These are phyloP conservation scores for Falco columbarius DNA, from an alignment of 2,797 vertebrate species.

Conservation along the genomic window DNA sequence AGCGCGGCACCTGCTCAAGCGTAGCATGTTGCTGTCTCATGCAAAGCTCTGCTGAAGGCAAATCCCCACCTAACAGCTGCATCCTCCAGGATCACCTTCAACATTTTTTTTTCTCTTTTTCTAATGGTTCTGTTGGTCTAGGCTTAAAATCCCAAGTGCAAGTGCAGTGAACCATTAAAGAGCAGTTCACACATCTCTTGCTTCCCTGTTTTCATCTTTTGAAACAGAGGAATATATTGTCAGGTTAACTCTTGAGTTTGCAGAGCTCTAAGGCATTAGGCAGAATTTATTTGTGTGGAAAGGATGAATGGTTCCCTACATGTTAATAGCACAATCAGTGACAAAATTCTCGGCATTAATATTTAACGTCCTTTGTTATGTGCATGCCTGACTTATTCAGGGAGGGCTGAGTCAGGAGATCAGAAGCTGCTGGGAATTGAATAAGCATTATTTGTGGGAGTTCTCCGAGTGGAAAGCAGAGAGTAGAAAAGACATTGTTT, in stretches of 20 bases:
- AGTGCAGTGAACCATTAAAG: neutral
- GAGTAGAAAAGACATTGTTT: neutral
- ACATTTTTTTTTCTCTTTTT: neutral
- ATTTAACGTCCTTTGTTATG: slow-evolving; percentile 62
- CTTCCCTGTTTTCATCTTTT: neutral
- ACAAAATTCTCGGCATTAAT: slow-evolving; percentile 45
- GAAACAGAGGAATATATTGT: neutral
- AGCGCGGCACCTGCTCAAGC: neutral
- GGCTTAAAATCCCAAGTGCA: neutral
- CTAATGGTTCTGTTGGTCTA: neutral
- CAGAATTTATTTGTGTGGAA: slow-evolving; percentile 47
- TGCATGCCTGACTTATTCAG: slow-evolving; percentile 12
- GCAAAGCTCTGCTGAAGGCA: neutral
- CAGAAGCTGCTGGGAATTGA: slow-evolving; percentile 7
- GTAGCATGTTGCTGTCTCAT: fast-evolving
- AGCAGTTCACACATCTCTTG: neutral
- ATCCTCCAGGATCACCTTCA: neutral
- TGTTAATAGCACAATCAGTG: slow-evolving; percentile 21
- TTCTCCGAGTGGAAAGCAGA: neutral
- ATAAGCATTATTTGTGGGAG: slow-evolving; percentile 31
- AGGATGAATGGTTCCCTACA: slow-evolving; percentile 16
- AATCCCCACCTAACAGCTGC: neutral
- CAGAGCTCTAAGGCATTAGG: neutral
- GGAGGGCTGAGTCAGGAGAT: slow-evolving; percentile 29
- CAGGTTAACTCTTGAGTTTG: neutral